These are phyloP conservation scores for Trinorchestia longiramus DNA, from an alignment of 1,140 invertebrate genomes.

Conservation along the genomic window DNA sequence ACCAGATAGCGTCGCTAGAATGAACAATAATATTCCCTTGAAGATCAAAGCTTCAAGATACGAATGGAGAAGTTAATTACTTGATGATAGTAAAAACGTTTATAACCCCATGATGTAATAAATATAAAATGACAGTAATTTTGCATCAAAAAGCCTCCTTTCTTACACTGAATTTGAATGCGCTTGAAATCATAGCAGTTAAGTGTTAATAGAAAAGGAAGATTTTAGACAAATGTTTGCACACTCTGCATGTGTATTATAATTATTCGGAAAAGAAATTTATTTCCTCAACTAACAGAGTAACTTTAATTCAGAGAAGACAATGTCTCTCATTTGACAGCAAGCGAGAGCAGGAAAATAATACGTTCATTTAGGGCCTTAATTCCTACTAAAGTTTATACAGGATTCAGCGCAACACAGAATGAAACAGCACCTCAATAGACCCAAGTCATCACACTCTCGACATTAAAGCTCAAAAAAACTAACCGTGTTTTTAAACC, in stretches of 20 bases:
- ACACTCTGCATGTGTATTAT: background rate
- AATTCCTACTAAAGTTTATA: too few species aligned
- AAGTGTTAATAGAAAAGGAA: background rate
- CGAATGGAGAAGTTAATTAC: background rate
- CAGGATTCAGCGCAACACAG: too few species aligned
- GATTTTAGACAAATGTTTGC: background rate
- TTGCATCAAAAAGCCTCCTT: background rate
- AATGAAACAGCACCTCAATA: background rate
- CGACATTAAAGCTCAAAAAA: background rate
- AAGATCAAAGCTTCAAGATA: background rate
- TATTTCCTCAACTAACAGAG: background rate
- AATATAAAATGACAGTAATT: background rate
- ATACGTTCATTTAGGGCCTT: background rate
- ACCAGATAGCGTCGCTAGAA: background rate
- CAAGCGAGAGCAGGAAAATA: background rate
- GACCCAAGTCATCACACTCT: background rate
- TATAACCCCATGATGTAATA: background rate
- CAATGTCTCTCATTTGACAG: background rate
- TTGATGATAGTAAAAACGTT: background rate
- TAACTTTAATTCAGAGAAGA: background rate
- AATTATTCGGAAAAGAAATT: background rate
- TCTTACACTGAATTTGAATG: background rate
- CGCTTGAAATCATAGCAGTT: background rate
- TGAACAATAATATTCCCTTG: background rate
- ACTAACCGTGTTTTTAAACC: background rate